Evolutionary conservation across 2,113 vertebrate genomes (phyloP).

Genomic region (Hirundichthys speculiger): DNA sequence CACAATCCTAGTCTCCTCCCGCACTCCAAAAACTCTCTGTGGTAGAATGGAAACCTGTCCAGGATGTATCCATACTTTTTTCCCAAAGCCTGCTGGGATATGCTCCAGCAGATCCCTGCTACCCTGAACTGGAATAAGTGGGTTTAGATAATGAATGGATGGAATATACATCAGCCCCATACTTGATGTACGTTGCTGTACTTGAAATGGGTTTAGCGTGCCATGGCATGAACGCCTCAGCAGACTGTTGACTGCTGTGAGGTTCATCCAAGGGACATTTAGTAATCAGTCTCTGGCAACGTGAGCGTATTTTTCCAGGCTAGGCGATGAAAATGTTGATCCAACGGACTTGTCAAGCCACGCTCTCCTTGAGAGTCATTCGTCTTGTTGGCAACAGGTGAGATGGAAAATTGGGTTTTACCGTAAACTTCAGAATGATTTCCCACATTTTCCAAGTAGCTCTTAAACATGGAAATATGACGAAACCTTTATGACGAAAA

Average conservation of each 20-base stretch:
- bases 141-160: too few species aligned
- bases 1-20: too few species aligned
- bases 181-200: not conserved
- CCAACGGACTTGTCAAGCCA: constrained; percentile 10
- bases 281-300: not conserved
- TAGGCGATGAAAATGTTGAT: constrained; percentile 22
- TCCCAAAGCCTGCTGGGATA: too few species aligned
- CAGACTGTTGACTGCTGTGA: not conserved
- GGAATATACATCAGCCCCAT: not conserved
- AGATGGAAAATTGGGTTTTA: not conserved
- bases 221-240: not conserved
- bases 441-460: too few species aligned
- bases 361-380: constrained; percentile 12
- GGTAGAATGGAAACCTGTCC: too few species aligned
- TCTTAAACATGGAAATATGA: too few species aligned
- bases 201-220: not conserved
- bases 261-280: not conserved
- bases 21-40: too few species aligned
- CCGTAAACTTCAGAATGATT: not conserved
- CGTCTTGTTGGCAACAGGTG: not conserved
- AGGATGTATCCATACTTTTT: too few species aligned
- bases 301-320: not conserved
- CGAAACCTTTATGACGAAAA: too few species aligned
- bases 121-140: too few species aligned
- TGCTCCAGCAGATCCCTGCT: too few species aligned